Base-by-base conservation (phyloP, 2,797 vertebrate species). In the Microcaecilia unicolor region DNA sequence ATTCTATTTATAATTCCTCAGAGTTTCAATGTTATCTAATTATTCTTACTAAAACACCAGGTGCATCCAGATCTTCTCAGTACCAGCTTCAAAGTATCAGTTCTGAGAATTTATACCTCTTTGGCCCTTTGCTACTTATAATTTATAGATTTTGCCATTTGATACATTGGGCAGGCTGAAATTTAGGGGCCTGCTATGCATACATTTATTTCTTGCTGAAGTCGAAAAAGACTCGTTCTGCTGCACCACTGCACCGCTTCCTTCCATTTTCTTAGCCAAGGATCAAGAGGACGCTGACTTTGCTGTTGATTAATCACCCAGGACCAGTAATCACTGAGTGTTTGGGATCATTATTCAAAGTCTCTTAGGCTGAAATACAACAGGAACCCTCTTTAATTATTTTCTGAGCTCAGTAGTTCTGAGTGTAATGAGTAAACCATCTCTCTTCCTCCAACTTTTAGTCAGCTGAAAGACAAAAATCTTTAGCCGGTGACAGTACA, bases 291-390 rank as follows among this genome's bases (percentile, higher is more conserved):
- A 7, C 4, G 1, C 28, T 0, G 23, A 37, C 35, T 58, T 42
- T 35, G 41, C 63, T 51, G 42, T 50, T 66, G 68, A 67, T 65
- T 56, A 52, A 56, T 64, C 55, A 28, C 28, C 44, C 45, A 43
- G 53, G 68, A 71, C 29, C 39, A 12, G 51, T 56, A 67, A 61
- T 70, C 63, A 59, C 49, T 31, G 35, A 52, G 41, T 40, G 37
- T 52, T 62, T 54, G 51, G 58, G 59, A 34, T 64, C 67, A 55
- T 66, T 61, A 56, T 68, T 63, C 49, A 51, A 31, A 48, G 49
- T 27, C 40, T 56, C 69, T 62, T 41, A 38, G 61, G 31, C 64
- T 62, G 58, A 72, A 64, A 54, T 23, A 15, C 45, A 36, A 37
- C 41, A 31, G 60, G 35, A 28, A 52, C 57, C 65, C 47, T 60